Base-by-base conservation (phyloP, 2,113 vertebrate species). In the Delphinus delphis region DNA sequence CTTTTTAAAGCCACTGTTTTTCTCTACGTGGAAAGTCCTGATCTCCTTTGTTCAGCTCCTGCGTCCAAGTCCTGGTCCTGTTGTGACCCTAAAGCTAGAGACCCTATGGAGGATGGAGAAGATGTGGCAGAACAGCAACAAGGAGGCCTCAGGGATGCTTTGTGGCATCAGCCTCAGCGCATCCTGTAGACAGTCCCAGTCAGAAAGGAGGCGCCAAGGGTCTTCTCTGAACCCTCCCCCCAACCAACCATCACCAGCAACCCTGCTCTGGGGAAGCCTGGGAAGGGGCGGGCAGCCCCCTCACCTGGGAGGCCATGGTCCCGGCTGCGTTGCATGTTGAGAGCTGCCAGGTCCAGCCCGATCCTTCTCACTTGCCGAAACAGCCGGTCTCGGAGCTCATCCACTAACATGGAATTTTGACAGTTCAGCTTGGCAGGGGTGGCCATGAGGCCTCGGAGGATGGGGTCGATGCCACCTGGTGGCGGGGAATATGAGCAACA, bases 281-380 rank as follows among this genome's bases (percentile, higher is more conserved):
- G 23, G 53, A 23, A 33, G 73, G 26, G 38, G 13, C 3, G 0
- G 11, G 60, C 20, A 33, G 81, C 31, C 14, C 13, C 33, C 65
- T 98, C 83, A 99, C 99, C 99, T 71, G 98, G 98, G 7, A 99
- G 97, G 81, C 98, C 99, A 0, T 99, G 99, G 6, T 99, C 99
- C 12, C 99, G 98, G 84, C 98, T 86, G 1, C 98, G 97, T 68
- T 99, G 98, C 99, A 99, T 99, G 98, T 99, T 99, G n/a, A 99
- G 98, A 0, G 99, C 89, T 0, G 98, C 98, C 31, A 99, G 97
- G 92, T 99, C 99, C 95, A 99, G 96, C 3, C 98, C 98, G 0
- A 99, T 97, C 96, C 95, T 95, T 36, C 77, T 77, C 95, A 97
- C 91, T 97, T 99, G 99, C 96, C 96, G 68, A 65, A 99, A 99